Evolutionary conservation across 2,797 vertebrate species (phyloP).

Genomic region (Myoxocephalus aenaeus): DNA sequence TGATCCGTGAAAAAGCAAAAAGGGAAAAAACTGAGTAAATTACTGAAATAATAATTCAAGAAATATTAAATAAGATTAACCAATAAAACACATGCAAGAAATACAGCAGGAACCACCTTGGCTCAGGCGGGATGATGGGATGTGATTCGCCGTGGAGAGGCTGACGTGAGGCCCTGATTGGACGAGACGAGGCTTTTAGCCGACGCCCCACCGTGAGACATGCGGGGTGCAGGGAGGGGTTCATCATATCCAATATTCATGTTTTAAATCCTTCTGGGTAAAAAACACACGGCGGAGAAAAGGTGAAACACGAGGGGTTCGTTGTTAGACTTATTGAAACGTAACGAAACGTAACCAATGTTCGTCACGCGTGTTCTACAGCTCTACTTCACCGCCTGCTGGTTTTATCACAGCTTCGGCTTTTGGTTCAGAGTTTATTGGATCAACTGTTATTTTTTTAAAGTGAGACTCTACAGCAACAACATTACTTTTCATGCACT

Average conservation of each 20-base stretch:
- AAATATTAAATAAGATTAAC: not conserved
- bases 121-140: not conserved
- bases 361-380: no score
- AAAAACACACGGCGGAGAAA: not conserved
- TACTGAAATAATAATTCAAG: not conserved
- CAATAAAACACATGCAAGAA: not conserved
- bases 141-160: slow-evolving; percentile 23
- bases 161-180: slow-evolving; percentile 5
- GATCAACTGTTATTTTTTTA: no score
- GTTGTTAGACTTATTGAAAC: no score
- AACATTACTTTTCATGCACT: no score
- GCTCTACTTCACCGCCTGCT: no score
- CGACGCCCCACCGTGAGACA: no score
- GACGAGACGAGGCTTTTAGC: slow-evolving; percentile 13
- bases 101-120: not conserved
- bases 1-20: not conserved
- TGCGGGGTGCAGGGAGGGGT: slow-evolving; percentile 11
- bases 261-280: not conserved
- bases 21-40: not conserved
- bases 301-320: no score
- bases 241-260: slow-evolving; percentile 42
- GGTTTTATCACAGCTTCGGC: no score
- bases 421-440: not conserved
- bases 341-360: no score
- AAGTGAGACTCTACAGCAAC: no score